These are phyloP conservation scores for Hypselothyrea guttata DNA, from an alignment of 2,888 invertebrate genomes.

Conservation along the genomic window DNA sequence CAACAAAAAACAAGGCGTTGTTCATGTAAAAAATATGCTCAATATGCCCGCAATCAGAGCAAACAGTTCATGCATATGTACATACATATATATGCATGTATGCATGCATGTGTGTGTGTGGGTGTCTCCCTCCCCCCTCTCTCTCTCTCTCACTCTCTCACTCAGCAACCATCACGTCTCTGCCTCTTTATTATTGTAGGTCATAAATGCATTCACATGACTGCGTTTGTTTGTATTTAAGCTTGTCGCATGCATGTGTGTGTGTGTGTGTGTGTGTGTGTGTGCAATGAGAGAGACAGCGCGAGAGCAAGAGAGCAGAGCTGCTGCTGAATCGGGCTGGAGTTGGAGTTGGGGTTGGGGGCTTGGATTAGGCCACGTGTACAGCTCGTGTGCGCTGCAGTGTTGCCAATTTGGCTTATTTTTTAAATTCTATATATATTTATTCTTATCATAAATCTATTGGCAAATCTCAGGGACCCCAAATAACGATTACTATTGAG, in stretches of 20 bases:
- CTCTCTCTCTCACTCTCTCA: slow-evolving; percentile 34
- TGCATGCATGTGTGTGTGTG: slow-evolving; percentile 30
- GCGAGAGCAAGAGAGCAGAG: slow-evolving; percentile 1
- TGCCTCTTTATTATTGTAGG: slow-evolving; percentile 64
- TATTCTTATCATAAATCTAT: no score
- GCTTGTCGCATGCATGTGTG: slow-evolving; percentile 5
- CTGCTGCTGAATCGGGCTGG: no score
- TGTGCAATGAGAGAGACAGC: slow-evolving; percentile 3
- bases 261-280: slow-evolving; percentile 14
- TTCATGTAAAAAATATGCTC: slow-evolving; percentile 5
- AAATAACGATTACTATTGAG: no score
- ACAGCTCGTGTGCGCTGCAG: slow-evolving; percentile 33
- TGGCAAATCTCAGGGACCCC: no score
- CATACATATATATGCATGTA: no score
- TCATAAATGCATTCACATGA: slow-evolving; percentile 74
- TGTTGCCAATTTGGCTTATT: slow-evolving; percentile 16
- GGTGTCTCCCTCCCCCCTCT: slow-evolving; percentile 25
- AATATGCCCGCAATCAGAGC: slow-evolving; percentile 5
- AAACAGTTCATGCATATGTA: slow-evolving; percentile 5
- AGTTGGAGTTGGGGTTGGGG: slow-evolving; percentile 1
- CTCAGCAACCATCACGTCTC: not conserved
- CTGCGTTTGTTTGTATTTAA: slow-evolving; percentile 52
- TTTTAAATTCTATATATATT: no score
- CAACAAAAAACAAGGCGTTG: slow-evolving; percentile 31
- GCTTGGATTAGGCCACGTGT: slow-evolving; percentile 35